Evolutionary conservation across 2,113 vertebrate genomes (phyloP).

Genomic region (Piaya cayana): DNA sequence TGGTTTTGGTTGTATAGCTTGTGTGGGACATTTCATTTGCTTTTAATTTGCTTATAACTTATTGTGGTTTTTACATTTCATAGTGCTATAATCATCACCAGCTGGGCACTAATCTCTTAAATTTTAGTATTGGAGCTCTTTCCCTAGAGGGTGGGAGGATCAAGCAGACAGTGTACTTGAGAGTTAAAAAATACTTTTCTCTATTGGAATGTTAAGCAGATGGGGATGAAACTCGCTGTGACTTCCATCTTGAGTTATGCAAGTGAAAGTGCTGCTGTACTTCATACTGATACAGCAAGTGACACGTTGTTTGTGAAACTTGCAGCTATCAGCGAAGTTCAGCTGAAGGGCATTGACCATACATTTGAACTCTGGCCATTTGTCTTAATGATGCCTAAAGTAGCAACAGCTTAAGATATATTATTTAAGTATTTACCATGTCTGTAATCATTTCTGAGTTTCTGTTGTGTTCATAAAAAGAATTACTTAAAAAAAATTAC

Average conservation of each 20-base stretch:
- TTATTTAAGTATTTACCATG: not conserved
- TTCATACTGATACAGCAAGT: not conserved
- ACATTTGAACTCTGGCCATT: not conserved
- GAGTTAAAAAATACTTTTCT: not conserved
- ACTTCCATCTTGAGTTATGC: not conserved
- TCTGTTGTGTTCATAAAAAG: not conserved
- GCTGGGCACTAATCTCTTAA: not conserved
- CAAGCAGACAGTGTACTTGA: not conserved
- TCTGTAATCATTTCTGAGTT: not conserved
- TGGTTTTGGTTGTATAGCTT: not conserved
- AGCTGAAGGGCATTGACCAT: not conserved
- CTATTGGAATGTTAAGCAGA: not conserved
- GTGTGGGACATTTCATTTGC: not conserved
- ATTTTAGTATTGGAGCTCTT: not conserved
- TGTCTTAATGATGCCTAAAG: not conserved
- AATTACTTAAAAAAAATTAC: not conserved
- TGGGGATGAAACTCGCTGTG: not conserved
- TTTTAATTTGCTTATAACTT: not conserved
- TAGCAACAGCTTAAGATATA: not conserved
- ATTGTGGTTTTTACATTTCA: rapidly evolving
- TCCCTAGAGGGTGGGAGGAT: not conserved
- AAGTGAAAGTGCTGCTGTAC: not conserved
- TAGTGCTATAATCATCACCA: not conserved
- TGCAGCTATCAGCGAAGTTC: not conserved
- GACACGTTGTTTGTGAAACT: not conserved